Evolutionary conservation across 2,113 vertebrate species (phyloP).

Genomic region (Jacana jacana): DNA sequence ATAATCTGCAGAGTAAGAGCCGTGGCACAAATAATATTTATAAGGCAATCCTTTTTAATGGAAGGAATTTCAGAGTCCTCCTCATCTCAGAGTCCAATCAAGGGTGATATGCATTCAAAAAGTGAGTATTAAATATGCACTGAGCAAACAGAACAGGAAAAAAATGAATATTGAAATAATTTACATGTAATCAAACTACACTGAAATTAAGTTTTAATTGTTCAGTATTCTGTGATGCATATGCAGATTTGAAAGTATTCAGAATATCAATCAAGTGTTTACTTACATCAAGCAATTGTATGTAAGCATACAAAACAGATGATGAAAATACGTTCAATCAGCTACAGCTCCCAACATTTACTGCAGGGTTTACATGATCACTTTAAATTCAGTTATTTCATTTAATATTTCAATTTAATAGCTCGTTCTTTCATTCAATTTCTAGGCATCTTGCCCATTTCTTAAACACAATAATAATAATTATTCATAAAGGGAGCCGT

Average conservation of each 20-base stretch:
- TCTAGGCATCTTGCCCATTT: conserved; percentile 72
- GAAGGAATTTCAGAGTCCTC: conserved; percentile 39
- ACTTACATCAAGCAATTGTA: conserved; percentile 69
- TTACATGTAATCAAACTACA: conserved; percentile 68
- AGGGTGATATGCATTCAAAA: conserved; percentile 56
- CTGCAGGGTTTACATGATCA: conserved; percentile 53
- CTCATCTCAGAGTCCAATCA: conserved; percentile 66
- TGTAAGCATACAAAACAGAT: conserved; percentile 68
- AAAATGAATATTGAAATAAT: conserved; percentile 71
- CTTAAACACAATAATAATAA: conserved; percentile 68
- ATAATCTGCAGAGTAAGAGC: conserved; percentile 61
- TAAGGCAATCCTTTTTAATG: conserved; percentile 44
- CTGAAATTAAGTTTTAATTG: conserved; percentile 73
- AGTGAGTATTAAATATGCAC: conserved; percentile 56
- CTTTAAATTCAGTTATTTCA: conserved; percentile 73
- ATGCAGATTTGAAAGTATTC: conserved; percentile 69
- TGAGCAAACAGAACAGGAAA: conserved; percentile 59
- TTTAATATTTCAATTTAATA: conserved; percentile 78
- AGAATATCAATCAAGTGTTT: conserved; percentile 71
- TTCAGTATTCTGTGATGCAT: conserved; percentile 65
- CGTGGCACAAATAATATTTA: conserved; percentile 59
- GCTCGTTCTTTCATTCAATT: conserved; percentile 66
- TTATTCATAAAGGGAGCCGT: conserved; percentile 67
- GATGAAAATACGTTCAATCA: conserved; percentile 68
- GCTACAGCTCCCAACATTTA: conserved; percentile 55